phyloP scores from a whole-genome alignment of 2,888 invertebrate genomes.

The Melieria picta region DNA sequence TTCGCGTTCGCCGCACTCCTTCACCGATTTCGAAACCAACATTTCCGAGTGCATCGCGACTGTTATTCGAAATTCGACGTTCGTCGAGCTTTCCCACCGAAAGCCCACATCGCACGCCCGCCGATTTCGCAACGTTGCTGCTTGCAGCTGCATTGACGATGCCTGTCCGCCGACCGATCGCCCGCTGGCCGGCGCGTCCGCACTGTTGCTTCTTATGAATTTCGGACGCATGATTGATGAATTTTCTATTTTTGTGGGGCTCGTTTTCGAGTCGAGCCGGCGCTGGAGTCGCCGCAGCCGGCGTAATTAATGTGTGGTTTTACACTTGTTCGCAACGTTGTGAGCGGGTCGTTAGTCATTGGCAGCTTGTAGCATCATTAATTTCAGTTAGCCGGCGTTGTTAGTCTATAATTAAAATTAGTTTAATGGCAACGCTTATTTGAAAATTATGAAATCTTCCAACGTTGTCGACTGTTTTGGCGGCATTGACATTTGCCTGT shows the following conservation, averaged over 20 bases:
- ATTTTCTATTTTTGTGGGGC: conserved; percentile 22
- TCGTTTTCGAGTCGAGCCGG: background rate
- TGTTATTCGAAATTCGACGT: background rate
- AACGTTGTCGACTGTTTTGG: conserved; percentile 7
- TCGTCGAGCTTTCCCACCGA: background rate
- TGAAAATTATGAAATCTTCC: conserved; percentile 1
- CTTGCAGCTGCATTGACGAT: background rate
- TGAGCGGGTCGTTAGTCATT: background rate
- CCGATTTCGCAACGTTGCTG: conserved; percentile 5
- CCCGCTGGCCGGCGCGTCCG: background rate
- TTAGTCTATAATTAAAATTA: conserved; percentile 30
- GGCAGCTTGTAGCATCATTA: conserved; percentile 7
- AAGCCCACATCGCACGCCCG: background rate
- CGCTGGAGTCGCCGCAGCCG: too few species aligned
- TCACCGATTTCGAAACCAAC: background rate
- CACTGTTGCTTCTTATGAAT: conserved; percentile 6
- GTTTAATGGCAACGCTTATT: conserved; percentile 8
- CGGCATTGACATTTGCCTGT: background rate
- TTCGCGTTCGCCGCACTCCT: background rate
- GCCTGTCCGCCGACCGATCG: background rate
- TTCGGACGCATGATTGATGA: conserved; percentile 26
- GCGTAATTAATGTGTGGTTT: conserved; percentile 31
- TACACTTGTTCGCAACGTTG: conserved; percentile 27
- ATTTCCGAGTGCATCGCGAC: background rate
- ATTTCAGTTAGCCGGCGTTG: conserved; percentile 8